A percentile compares a stretch with the other conserved stretches of the same genome.
Evolutionary conservation across 64 coral and sea anemone species (phyloP).

Genomic region (Dendronephthya gigantea): DNA sequence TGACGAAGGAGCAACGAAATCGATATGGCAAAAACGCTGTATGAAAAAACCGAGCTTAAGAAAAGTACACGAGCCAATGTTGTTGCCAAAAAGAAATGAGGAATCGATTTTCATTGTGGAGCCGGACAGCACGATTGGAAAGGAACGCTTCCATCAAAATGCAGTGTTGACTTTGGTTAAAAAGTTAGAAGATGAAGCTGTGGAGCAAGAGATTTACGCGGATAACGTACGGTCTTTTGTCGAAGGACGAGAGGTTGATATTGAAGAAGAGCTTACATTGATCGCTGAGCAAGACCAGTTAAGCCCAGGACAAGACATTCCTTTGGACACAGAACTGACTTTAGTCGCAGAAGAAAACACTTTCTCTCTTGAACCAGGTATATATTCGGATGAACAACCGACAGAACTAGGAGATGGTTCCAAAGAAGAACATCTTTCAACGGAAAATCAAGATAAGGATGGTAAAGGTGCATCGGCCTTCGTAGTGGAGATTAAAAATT

Average conservation of each 20-base stretch:
- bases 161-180: neutral
- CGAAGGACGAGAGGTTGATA: neutral
- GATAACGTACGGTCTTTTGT: neutral
- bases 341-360: neutral
- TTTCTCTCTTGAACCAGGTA: neutral
- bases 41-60: too few relatives aligned
- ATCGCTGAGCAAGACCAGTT: neutral
- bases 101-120: neutral
- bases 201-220: neutral
- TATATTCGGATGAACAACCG: neutral
- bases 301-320: neutral
- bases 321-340: neutral
- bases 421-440: neutral
- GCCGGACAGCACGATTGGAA: too few relatives aligned
- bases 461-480: too few relatives aligned
- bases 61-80: too few relatives aligned
- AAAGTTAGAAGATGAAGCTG: neutral
- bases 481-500: too few relatives aligned
- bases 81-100: neutral
- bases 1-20: too few relatives aligned
- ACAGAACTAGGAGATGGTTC: neutral
- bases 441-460: neutral
- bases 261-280: neutral
- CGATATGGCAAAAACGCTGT: too few relatives aligned
- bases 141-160: neutral